Base-by-base conservation (phyloP, 2,797 vertebrate genomes). In the Tympanoctomys barrerae region DNA sequence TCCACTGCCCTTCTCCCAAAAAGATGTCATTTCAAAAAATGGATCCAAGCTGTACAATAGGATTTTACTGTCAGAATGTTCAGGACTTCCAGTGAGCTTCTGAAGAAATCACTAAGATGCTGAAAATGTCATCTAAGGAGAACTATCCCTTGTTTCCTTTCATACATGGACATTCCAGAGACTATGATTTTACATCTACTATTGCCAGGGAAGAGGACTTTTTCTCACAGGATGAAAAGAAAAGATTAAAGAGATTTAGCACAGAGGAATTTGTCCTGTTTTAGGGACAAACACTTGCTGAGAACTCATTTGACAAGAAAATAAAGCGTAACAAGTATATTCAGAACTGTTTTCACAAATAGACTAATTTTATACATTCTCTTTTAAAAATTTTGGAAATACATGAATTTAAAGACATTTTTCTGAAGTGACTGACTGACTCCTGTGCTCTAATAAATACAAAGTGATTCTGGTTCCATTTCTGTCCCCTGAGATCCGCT, bases 11-110 rank as follows among this genome's bases (percentile, higher is more conserved):
- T 96, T 99, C 99, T 80, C 99, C 99, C 77, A 99, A 99, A 98
- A 99, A 99, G 99, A 99, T 99, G 99, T 98, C 99, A 0, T 99
- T 99, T 98, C 99, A 98, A 97, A 99, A 99, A 98, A 99, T 99
- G 99, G 99, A 99, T 97, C 99, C 99, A 0, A 99, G 99, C 98
- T 99, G 99, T 98, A 99, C 99, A 0, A 98, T 99, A 95, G 99
- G 99, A 92, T 99, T 99, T 98, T 99, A 99, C 88, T 99, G 99
- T 59, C 99, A 98, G 97, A 99, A 98, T 1, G 95, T 98, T 96
- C 98, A 99, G 96, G 99, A 99, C 98, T 99, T 99, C 95, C 98
- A 99, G 98, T 99, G 98, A 97, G 99, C 99, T 97, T 99, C 98
- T 89, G 98, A 99, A 85, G 99, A 99, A 97, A 98, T 99, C 95